A percentile compares a stretch with the other conserved stretches of the same genome.
Evolutionary conservation across 2,888 invertebrate species (phyloP).

Genomic region (Drosophila histrio): DNA sequence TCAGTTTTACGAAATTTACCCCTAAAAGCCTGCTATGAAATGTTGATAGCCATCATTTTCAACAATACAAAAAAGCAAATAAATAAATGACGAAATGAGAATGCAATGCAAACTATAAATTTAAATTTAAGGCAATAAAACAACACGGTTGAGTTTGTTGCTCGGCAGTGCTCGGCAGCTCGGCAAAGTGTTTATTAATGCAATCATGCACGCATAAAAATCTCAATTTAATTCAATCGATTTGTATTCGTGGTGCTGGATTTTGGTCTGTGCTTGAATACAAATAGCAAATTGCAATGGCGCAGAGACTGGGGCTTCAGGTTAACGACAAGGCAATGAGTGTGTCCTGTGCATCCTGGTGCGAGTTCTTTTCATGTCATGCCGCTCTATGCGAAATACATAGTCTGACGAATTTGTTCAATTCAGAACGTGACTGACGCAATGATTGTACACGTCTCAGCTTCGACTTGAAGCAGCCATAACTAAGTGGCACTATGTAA

Average conservation of each 20-base stretch:
- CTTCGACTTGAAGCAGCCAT: constrained; percentile 46
- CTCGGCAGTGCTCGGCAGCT: constrained; percentile 4
- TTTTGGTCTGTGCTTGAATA: constrained; percentile 38
- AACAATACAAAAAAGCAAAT: neutral
- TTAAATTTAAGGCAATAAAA: constrained; percentile 47
- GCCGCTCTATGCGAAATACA: constrained; percentile 22
- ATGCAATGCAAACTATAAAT: constrained; percentile 43
- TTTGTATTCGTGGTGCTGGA: constrained; percentile 46
- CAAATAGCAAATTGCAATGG: constrained; percentile 38
- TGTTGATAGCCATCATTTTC: constrained; percentile 34
- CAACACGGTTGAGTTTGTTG: constrained; percentile 14
- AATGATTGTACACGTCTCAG: constrained; percentile 67
- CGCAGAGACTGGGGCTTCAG: constrained; percentile 47
- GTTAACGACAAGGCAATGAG: constrained; percentile 43
- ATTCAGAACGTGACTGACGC: constrained; percentile 79
- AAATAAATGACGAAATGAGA: constrained; percentile 3
- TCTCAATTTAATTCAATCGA: constrained; percentile 77
- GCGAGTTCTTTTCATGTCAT: constrained; percentile 34
- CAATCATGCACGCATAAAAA: constrained; percentile 71
- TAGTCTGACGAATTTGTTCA: constrained; percentile 78
- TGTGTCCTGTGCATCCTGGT: constrained; percentile 16
- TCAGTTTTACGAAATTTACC: constrained; percentile 12
- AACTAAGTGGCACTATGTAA: constrained; percentile 76
- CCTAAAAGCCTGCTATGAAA: constrained; percentile 38
- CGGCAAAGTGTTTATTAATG: constrained; percentile 65